Conservation (phyloP, 2,797 vertebrate genomes). For the Gymnothorax reevesii region DNA sequence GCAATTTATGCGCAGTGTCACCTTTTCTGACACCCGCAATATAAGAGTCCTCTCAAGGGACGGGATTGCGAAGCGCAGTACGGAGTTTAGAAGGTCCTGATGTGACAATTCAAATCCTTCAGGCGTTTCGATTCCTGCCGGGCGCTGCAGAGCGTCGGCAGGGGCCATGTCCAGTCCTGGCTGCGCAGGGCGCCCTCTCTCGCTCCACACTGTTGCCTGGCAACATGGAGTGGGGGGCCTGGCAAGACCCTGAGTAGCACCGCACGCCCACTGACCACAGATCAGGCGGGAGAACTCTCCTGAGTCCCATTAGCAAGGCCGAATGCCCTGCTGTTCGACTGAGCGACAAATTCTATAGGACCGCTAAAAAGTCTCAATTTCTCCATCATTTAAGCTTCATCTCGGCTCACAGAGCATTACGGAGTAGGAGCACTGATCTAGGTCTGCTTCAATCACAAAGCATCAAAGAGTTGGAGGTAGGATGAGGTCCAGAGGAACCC, state of each 20-base stretch:
- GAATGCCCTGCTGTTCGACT: conserved; percentile 50
- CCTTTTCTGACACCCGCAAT: neutral
- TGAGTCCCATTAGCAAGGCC: conserved; percentile 51
- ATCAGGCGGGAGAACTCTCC: conserved; percentile 53
- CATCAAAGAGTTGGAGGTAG: neutral
- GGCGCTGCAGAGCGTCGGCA: neutral
- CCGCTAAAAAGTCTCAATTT: conserved; percentile 47
- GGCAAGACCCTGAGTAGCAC: conserved; percentile 68
- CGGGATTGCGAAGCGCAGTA: neutral
- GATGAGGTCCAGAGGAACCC: neutral
- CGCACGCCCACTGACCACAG: conserved; percentile 68
- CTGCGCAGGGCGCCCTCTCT: neutral
- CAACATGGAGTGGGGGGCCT: conserved; percentile 68
- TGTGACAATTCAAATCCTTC: conserved; percentile 17
- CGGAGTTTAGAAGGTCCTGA: conserved; percentile 17
- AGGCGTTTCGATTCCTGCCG: neutral
- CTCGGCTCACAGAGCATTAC: neutral
- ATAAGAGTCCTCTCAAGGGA: neutral
- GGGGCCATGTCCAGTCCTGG: neutral
- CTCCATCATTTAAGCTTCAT: conserved; percentile 26
- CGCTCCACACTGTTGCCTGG: conserved; percentile 72
- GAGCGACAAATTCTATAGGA: conserved; percentile 51
- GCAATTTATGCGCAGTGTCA: neutral
- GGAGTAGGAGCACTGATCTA: neutral
- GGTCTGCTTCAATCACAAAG: neutral